Evolutionary conservation across 2,888 invertebrate genomes (phyloP), one percentile per base, ranked within the genome.

Genomic region (Torymus texanus): DNA sequence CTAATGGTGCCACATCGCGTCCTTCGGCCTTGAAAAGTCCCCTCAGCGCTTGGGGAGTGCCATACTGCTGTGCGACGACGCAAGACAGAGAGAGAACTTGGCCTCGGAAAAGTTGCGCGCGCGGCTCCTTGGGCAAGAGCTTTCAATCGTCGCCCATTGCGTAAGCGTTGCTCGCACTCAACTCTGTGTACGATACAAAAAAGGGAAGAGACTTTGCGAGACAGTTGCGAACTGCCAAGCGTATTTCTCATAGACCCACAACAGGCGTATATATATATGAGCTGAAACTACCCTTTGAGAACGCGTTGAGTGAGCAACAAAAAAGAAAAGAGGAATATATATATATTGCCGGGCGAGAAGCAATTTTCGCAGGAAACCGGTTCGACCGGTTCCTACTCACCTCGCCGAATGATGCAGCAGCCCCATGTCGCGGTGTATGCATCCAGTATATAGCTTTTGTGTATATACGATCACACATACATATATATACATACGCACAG

Each of bases 331-430:
- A 2, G 2, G 2, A 2, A 21, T 21, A 21, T 63, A 56, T 80
- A 76, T 73, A 74, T 68, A 41, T 21, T 74, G 75, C 73, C 79
- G 73, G 75, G 68, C 53, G 63, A 14, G 65, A 66, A 86, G 83
- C 85, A 85, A 85, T 87, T 89, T 88, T 89, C 86, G 84, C 87
- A 82, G 80, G 83, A 81, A 88, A 89, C 89, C 88, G 88, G 89
- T 89, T 80, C 51, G 21, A 87, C 89, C 86, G 87, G 89, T 88
- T 29, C 41, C 41, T n/a, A n/a, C n/a, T 41, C 41, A 41, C 41
- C 41, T 41, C 29, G 55, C 13, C 65, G 14, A 50, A 65, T 70
- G 41, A 41, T 41, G 41, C 41, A 41, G 75, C 75, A 75, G 41
- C 61, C 62, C 14, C 51, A 10, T 2, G 8, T 13, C 51, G 14